These are phyloP conservation scores for Helicoverpa assulta DNA, from an alignment of 2,888 invertebrate species.

Conservation along the genomic window DNA sequence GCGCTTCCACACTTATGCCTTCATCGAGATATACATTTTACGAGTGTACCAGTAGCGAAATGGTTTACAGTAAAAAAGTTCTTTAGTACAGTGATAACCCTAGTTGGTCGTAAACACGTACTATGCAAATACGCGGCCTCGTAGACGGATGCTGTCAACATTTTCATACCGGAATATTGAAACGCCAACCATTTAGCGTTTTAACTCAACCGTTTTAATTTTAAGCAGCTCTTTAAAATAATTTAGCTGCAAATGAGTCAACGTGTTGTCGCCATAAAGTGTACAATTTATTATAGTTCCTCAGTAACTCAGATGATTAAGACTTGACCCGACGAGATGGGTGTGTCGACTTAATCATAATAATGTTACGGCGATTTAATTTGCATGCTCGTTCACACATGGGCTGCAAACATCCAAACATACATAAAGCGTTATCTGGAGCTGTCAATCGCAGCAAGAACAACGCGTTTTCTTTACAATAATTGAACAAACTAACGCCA, in stretches of 20 bases:
- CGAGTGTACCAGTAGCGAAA: constrained; percentile 53
- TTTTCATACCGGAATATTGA: constrained; percentile 76
- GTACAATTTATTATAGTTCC: constrained; percentile 57
- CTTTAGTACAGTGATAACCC: constrained; percentile 71
- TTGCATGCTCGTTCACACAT: constrained; percentile 53
- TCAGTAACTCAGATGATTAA: constrained; percentile 53
- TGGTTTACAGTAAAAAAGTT: constrained; percentile 51
- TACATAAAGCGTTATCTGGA: constrained; percentile 49
- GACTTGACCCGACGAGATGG: constrained; percentile 47
- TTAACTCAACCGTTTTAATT: constrained; percentile 55
- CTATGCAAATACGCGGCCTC: constrained; percentile 74
- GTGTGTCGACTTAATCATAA: constrained; percentile 56
- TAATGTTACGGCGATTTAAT: constrained; percentile 52
- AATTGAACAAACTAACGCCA: constrained; percentile 83
- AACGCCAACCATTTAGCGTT: constrained; percentile 60
- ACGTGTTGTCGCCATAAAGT: constrained; percentile 48
- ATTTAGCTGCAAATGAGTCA: constrained; percentile 49
- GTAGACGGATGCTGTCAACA: constrained; percentile 76
- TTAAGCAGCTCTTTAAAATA: constrained; percentile 50
- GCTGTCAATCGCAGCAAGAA: constrained; percentile 58
- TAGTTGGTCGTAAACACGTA: constrained; percentile 70
- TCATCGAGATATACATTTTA: constrained; percentile 59
- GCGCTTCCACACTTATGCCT: constrained; percentile 37
- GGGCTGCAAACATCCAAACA: constrained; percentile 36
- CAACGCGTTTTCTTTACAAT: constrained; percentile 72